Base-by-base conservation (phyloP, 2,797 vertebrate species). In the Numenius phaeopus region DNA sequence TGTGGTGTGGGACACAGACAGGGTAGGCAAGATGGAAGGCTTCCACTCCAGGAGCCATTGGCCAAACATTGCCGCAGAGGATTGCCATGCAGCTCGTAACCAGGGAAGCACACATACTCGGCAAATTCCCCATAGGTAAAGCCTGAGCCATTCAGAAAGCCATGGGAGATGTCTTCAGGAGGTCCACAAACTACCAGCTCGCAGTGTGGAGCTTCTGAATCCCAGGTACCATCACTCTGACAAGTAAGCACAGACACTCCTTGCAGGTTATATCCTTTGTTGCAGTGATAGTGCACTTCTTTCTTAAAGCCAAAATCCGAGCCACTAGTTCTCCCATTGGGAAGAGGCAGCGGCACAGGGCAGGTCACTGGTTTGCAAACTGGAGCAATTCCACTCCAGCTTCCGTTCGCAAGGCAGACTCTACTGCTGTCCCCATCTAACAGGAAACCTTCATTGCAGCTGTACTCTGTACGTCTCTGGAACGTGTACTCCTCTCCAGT, bases 151-250 rank as follows among this genome's bases (percentile, higher is more conserved):
- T 99, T 99, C 65, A 99, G 96, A 95, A 99, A 99, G 69, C 99
- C 99, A 37, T 99, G 99, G 84, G 99, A 98, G 93, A 99, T 99
- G 92, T 99, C 99, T 92, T 99, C 98, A 7, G 99, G 99, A 57
- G 99, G 99, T 57, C 98, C 99, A 67, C 99, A 99, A 66, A 90
- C 97, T 67, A 99, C 89, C 54, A 98, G 97, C 49, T 98, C 98
- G 88, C 99, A 99, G 40, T 84, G 84, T 8, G 99, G 99, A 64
- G 95, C 94, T 32, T 98, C 97, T 93, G 98, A 96, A 97, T 99
- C 98, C 99, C 99, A 99, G 37, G 97, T 98, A 65, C 99, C 99
- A 58, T 99, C 96, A 15, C 97, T 98, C 58, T 98, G 98, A 95
- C 99, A 99, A 34, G 98, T 97, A 37, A 98, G 98, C 0, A 65